A percentile compares a stretch with the other conserved stretches of the same genome.
Conservation (phyloP, 1,140 invertebrate genomes). For the Neodiprion lecontei region DNA sequence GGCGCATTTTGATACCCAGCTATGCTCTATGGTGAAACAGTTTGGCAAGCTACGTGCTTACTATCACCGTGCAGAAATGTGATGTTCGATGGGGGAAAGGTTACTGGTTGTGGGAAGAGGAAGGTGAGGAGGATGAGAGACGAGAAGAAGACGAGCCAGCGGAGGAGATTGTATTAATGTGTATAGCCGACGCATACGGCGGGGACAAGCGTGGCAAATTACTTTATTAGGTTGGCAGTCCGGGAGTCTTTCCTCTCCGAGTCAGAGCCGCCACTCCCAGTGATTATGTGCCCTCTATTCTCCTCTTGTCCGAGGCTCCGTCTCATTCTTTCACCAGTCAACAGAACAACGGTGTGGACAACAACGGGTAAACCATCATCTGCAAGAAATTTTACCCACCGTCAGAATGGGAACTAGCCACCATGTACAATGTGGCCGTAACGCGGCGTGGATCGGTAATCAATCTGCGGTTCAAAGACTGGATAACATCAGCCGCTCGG, state of each 20-base stretch:
- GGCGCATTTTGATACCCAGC: too few relatives aligned
- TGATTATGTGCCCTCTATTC: conserved; percentile 46
- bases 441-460: not conserved
- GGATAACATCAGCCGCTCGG: too few relatives aligned
- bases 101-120: conserved; percentile 7
- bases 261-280: conserved; percentile 45
- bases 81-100: not conserved
- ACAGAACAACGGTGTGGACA: not conserved
- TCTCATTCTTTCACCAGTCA: conserved; percentile 20
- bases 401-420: not conserved
- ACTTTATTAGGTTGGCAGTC: conserved; percentile 60
- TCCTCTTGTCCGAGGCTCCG: conserved; percentile 24
- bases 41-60: too few relatives aligned
- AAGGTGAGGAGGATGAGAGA: conserved; percentile 26
- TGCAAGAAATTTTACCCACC: too few relatives aligned
- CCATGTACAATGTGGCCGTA: not conserved
- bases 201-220: conserved; percentile 61
- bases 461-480: not conserved
- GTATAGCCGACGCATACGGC: conserved; percentile 54
- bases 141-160: conserved; percentile 13
- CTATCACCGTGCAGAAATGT: too few relatives aligned
- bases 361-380: not conserved
- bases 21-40: too few relatives aligned
- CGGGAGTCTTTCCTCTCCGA: conserved; percentile 54
- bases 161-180: conserved; percentile 56